Evolutionary conservation across 1,140 invertebrate genomes (phyloP).

Genomic region (Eulimnadia texana): DNA sequence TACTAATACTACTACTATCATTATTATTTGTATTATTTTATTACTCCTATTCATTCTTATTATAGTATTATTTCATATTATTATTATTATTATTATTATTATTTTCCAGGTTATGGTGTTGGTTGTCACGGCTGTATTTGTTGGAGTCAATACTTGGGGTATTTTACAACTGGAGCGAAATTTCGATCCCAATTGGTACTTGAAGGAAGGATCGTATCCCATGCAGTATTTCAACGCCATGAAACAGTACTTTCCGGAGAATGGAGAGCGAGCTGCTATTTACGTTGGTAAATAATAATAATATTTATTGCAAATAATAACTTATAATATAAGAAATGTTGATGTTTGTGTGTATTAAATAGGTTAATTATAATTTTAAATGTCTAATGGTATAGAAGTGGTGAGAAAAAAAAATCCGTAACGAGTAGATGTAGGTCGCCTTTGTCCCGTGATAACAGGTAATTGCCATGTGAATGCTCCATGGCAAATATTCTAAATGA

Average conservation of each 20-base stretch:
- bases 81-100: not conserved
- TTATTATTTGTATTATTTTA: no score
- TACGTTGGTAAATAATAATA: constrained; percentile 35
- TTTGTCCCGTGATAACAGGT: no score
- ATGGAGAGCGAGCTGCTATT: constrained; percentile 34
- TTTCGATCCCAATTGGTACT: constrained; percentile 40
- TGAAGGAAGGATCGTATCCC: constrained; percentile 36
- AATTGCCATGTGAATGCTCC: no score
- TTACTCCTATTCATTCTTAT: not conserved
- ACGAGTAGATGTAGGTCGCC: no score
- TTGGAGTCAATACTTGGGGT: constrained; percentile 30
- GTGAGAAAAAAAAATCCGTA: no score
- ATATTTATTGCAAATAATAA: not conserved
- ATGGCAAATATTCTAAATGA: no score
- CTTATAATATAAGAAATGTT: no score
- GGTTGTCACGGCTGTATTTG: constrained; percentile 25
- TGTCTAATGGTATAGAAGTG: no score
- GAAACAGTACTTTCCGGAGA: constrained; percentile 34
- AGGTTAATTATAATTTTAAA: no score
- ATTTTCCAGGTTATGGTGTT: constrained; percentile 30
- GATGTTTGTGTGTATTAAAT: no score
- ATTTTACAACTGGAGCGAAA: constrained; percentile 36
- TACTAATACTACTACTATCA: no score
- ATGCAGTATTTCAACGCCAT: constrained; percentile 30
- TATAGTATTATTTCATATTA: not conserved